A percentile compares a stretch with the other conserved stretches of the same genome.
phyloP scores from a whole-genome alignment of 2,888 invertebrate species.

The Meteorus cinctellus region DNA sequence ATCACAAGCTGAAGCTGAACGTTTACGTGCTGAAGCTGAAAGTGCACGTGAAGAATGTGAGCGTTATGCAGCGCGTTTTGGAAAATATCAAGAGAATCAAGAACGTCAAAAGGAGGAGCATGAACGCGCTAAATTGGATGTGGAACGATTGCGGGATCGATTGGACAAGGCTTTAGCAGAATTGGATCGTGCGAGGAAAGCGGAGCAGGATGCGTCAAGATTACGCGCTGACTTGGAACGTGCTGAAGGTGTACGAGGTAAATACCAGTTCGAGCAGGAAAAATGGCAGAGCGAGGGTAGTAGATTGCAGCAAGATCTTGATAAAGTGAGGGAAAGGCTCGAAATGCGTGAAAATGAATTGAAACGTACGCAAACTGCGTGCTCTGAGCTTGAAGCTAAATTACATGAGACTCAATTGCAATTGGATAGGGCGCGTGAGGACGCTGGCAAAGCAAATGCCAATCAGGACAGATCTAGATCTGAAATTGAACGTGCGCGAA shows the following conservation, averaged over 20 bases:
- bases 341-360: constrained; percentile 84
- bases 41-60: constrained; percentile 87
- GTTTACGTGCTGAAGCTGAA: constrained; percentile 82
- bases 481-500: constrained; percentile 88
- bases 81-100: constrained; percentile 84
- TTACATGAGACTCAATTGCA: constrained; percentile 88
- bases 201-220: constrained; percentile 80
- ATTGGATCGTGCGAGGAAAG: constrained; percentile 83
- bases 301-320: constrained; percentile 76
- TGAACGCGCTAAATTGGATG: constrained; percentile 85
- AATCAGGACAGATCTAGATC: constrained; percentile 86
- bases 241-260: constrained; percentile 85
- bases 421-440: constrained; percentile 85
- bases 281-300: constrained; percentile 78
- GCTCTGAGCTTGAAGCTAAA: constrained; percentile 82
- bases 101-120: constrained; percentile 83
- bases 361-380: constrained; percentile 79
- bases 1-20: constrained; percentile 85
- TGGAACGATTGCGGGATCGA: constrained; percentile 86
- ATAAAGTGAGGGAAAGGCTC: constrained; percentile 84
- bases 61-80: constrained; percentile 81
- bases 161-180: constrained; percentile 88
- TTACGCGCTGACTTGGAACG: constrained; percentile 83
- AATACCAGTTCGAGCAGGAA: constrained; percentile 85
- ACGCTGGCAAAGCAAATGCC: constrained; percentile 83